These are phyloP conservation scores for Ptychobarbus kaznakovi DNA, from an alignment of 2,797 vertebrate species.

Conservation along the genomic window DNA sequence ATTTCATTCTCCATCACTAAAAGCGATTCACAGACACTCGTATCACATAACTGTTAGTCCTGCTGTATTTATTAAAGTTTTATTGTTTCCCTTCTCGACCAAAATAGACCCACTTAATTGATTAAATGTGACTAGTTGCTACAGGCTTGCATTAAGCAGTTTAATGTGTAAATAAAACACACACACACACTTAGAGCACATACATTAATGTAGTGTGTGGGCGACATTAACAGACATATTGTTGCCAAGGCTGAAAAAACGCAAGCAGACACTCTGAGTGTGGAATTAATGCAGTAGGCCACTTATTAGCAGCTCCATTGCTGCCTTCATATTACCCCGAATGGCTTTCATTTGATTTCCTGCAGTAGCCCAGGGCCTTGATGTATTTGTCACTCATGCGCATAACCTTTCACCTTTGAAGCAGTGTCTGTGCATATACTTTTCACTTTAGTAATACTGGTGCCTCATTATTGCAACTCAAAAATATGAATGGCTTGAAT, in stretches of 20 bases:
- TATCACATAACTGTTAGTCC: neutral
- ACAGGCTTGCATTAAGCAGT: constrained; percentile 41
- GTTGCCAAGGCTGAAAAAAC: constrained; percentile 12
- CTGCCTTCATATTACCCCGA: constrained; percentile 23
- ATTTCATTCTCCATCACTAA: neutral
- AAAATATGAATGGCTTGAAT: neutral
- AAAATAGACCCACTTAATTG: constrained; percentile 43
- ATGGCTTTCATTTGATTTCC: constrained; percentile 36
- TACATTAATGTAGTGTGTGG: constrained; percentile 24
- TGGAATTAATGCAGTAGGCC: constrained; percentile 33
- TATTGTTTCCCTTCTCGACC: constrained; percentile 32
- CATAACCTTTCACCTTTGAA: constrained; percentile 31
- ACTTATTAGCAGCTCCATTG: constrained; percentile 37
- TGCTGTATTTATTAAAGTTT: constrained; percentile 17
- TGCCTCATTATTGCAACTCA: neutral
- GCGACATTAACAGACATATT: constrained; percentile 29
- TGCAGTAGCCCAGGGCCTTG: neutral
- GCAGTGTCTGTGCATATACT: neutral
- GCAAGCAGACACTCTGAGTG: neutral
- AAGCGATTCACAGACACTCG: neutral
- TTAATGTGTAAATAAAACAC: constrained; percentile 4
- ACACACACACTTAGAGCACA: neutral
- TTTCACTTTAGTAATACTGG: neutral
- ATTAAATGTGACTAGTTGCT: constrained; percentile 59
- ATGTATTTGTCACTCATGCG: constrained; percentile 3